These are phyloP conservation scores for Eurytoma adleriae DNA, from an alignment of 2,888 invertebrate species.

Conservation along the genomic window DNA sequence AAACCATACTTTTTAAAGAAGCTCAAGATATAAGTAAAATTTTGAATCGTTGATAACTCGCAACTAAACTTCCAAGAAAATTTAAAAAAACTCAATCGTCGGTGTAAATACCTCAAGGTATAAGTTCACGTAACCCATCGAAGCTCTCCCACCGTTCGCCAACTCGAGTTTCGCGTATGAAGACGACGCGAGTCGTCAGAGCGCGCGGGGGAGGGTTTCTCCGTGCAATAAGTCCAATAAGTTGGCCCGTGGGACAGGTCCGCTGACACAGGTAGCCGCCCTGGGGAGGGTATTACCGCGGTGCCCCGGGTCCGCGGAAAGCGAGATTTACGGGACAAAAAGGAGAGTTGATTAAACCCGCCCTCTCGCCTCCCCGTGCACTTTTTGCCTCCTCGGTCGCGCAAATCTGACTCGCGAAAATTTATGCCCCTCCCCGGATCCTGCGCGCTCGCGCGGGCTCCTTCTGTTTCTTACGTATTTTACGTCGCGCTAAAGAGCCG, in stretches of 20 bases:
- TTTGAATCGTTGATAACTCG: too few relatives aligned
- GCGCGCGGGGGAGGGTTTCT: not conserved
- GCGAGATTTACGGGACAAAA: conserved; percentile 65
- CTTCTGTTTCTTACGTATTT: conserved; percentile 25
- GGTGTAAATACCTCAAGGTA: too few relatives aligned
- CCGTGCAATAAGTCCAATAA: conserved; percentile 47
- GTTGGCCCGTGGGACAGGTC: conserved; percentile 34
- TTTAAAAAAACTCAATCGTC: too few relatives aligned
- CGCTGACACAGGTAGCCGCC: conserved; percentile 41
- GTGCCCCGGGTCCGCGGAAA: conserved; percentile 28
- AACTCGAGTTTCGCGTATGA: not conserved
- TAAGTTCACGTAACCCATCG: too few relatives aligned
- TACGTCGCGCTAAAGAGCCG: not conserved
- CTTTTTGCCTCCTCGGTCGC: not conserved
- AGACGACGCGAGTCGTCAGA: not conserved
- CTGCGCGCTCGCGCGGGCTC: not conserved
- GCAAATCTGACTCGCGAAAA: conserved; percentile 39
- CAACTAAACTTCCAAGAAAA: too few relatives aligned
- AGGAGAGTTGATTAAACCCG: conserved; percentile 65
- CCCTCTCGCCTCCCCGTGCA: conserved; percentile 26
- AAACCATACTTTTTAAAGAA: too few relatives aligned
- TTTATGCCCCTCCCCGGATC: conserved; percentile 11
- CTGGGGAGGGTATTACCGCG: conserved; percentile 9
- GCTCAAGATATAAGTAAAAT: too few relatives aligned
- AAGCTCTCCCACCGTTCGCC: not conserved